Evolutionary conservation across 2,888 invertebrate species (phyloP).

Genomic region (Limenitis camilla): DNA sequence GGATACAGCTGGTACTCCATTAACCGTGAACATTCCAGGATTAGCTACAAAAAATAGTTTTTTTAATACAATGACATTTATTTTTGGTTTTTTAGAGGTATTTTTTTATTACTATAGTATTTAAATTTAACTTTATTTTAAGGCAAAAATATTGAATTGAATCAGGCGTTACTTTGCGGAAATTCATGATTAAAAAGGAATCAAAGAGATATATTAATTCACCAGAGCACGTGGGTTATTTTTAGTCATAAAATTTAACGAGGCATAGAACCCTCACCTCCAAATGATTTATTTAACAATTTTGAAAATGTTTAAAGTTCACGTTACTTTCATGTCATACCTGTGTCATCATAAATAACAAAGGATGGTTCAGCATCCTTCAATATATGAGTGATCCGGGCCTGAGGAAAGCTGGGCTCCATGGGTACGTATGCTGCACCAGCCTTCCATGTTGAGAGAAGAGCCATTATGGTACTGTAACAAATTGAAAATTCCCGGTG

Average conservation of each 20-base stretch:
- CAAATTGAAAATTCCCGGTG: neutral
- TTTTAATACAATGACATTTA: too few species aligned
- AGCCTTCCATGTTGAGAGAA: constrained; percentile 85
- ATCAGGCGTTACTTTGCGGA: too few species aligned
- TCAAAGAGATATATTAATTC: too few species aligned
- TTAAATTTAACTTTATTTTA: too few species aligned
- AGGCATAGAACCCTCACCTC: too few species aligned
- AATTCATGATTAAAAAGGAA: too few species aligned
- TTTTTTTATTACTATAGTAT: too few species aligned
- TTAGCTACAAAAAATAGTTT: constrained; percentile 46
- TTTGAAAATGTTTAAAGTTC: neutral
- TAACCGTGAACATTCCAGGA: constrained; percentile 50
- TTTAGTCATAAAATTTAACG: too few species aligned
- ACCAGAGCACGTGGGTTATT: too few species aligned
- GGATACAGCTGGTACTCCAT: constrained; percentile 52
- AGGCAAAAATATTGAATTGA: too few species aligned
- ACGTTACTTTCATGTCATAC: constrained; percentile 41
- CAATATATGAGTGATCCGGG: constrained; percentile 84
- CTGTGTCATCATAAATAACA: constrained; percentile 78
- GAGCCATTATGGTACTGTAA: constrained; percentile 71
- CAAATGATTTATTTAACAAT: too few species aligned
- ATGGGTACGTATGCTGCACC: constrained; percentile 90
- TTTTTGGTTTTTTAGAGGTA: too few species aligned
- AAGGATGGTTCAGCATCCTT: constrained; percentile 82
- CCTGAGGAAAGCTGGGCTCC: constrained; percentile 81